These are phyloP conservation scores for Lycaena phlaeas DNA, from an alignment of 2,888 invertebrate genomes.

Conservation along the genomic window DNA sequence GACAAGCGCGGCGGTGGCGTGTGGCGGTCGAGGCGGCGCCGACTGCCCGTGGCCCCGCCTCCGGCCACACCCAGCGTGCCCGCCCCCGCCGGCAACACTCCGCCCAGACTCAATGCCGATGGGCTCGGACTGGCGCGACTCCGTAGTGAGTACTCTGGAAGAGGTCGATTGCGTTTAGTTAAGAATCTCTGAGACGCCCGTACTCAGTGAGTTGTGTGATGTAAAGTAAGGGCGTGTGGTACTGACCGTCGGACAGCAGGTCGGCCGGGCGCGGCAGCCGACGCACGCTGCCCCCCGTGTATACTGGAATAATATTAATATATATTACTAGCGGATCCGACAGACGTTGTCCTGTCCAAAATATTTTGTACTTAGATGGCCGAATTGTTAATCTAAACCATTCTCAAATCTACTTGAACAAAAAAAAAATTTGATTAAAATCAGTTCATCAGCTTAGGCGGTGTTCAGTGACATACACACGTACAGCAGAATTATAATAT, in stretches of 20 bases:
- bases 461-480: too few species aligned
- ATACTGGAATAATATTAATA: conserved; percentile 33
- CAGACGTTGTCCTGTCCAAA: too few species aligned
- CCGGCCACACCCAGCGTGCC: conserved; percentile 37
- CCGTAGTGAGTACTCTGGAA: conserved; percentile 19
- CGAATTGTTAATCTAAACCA: too few species aligned
- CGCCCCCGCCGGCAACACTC: background rate
- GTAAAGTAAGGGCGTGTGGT: background rate
- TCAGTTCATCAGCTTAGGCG: too few species aligned
- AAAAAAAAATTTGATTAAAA: too few species aligned
- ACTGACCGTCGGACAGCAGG: conserved; percentile 17
- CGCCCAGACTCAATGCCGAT: conserved; percentile 27
- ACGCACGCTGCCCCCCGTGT: conserved; percentile 31
- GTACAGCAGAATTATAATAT: too few species aligned
- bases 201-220: background rate
- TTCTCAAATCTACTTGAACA: too few species aligned
- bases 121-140: conserved; percentile 21
- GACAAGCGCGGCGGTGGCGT: conserved; percentile 3
- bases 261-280: conserved; percentile 20
- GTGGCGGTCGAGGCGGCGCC: conserved; percentile 2
- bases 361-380: too few species aligned
- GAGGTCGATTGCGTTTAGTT: background rate
- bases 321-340: too few species aligned
- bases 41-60: conserved; percentile 35
- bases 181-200: background rate